Evolutionary conservation across 2,113 vertebrate species (phyloP).

Genomic region (Clarias gariepinus): DNA sequence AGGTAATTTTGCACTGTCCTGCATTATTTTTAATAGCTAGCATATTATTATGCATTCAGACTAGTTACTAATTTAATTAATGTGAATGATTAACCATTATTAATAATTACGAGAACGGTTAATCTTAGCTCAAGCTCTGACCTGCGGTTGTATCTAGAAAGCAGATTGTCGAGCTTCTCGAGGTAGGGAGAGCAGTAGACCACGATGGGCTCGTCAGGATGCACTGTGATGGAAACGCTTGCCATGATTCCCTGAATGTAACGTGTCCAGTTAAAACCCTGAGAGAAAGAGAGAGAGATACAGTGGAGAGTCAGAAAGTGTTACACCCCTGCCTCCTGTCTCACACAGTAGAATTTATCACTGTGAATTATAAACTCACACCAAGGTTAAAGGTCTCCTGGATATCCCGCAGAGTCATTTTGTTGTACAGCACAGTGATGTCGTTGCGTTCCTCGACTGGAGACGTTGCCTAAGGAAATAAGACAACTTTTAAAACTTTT

Average conservation of each 20-base stretch:
- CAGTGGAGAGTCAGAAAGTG: constrained; percentile 6
- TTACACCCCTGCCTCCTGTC: not conserved
- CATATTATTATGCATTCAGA: not conserved
- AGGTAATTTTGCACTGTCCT: constrained; percentile 97
- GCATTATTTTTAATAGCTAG: not conserved
- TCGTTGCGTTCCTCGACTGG: constrained; percentile 91
- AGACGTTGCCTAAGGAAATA: constrained; percentile 79
- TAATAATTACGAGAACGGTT: not conserved
- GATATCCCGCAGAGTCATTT: constrained; percentile 84
- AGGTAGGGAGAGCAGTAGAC: constrained; percentile 90
- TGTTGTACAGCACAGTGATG: constrained; percentile 89
- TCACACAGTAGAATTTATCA: not conserved
- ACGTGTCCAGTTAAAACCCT: constrained; percentile 95
- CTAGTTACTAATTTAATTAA: not conserved
- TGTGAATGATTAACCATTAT: not conserved
- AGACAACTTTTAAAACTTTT: not conserved
- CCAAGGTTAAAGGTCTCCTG: constrained; percentile 82
- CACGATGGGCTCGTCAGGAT: constrained; percentile 84
- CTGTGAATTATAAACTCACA: constrained; percentile 70
- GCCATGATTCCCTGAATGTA: constrained; percentile 87
- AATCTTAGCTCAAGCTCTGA: constrained; percentile 56
- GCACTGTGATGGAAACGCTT: constrained; percentile 77
- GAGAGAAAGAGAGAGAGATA: constrained; percentile 11
- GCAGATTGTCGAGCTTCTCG: constrained; percentile 80
- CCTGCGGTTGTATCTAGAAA: constrained; percentile 83